A percentile compares a stretch with the other conserved stretches of the same genome.
Evolutionary conservation across 2,113 vertebrate genomes (phyloP).

Genomic region (Taurulus bubalis): DNA sequence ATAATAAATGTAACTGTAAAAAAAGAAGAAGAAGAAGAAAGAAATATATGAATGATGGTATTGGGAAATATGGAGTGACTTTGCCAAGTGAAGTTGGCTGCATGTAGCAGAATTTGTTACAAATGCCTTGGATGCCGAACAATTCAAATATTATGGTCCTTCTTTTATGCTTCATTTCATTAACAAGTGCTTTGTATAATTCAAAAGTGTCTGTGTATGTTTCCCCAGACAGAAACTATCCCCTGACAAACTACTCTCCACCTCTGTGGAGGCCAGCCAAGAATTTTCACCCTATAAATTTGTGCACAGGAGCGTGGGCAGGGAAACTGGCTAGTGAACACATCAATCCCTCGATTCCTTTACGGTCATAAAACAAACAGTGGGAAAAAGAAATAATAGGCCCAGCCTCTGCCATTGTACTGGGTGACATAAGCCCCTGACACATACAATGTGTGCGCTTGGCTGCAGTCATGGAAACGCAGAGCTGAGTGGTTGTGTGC

Average conservation of each 20-base stretch:
- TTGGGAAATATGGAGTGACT: slow-evolving; percentile 71
- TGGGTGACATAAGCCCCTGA: slow-evolving; percentile 45
- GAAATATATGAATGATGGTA: slow-evolving; percentile 70
- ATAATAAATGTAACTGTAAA: slow-evolving; percentile 50
- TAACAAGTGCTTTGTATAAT: slow-evolving; percentile 68
- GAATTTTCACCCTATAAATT: slow-evolving; percentile 49
- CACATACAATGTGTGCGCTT: slow-evolving; percentile 37
- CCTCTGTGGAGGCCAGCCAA: slow-evolving; percentile 51
- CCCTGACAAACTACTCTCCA: slow-evolving; percentile 57
- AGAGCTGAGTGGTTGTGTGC: slow-evolving; percentile 37
- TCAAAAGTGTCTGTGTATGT: slow-evolving; percentile 47
- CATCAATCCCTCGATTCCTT: slow-evolving; percentile 57
- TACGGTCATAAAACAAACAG: slow-evolving; percentile 67
- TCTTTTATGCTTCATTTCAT: slow-evolving; percentile 67
- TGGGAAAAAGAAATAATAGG: slow-evolving; percentile 55
- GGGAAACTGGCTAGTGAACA: slow-evolving; percentile 46
- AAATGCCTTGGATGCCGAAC: slow-evolving; percentile 56
- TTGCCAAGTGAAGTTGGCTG: slow-evolving; percentile 69
- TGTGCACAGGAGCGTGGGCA: slow-evolving; percentile 53
- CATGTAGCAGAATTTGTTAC: slow-evolving; percentile 62
- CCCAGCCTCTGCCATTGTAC: slow-evolving; percentile 31
- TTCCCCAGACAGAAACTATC: slow-evolving; percentile 61
- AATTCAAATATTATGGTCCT: slow-evolving; percentile 63
- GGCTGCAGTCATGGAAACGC: slow-evolving; percentile 57
- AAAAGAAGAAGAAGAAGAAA: slow-evolving; percentile 21